Conservation (phyloP, 1,140 invertebrate species). For the Drosophila melanica region DNA sequence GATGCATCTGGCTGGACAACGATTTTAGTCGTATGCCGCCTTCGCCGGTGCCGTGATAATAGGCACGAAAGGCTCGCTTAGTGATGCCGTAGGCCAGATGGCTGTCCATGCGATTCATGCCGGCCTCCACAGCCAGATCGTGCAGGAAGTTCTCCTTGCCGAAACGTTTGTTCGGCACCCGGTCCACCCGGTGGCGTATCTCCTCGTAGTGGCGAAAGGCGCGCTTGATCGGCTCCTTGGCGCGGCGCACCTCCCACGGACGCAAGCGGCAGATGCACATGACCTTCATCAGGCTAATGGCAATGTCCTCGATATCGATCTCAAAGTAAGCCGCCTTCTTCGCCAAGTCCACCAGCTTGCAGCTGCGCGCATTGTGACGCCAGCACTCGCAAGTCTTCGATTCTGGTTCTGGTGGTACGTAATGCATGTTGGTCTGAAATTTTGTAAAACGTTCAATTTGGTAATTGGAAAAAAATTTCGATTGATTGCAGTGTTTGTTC, state of each 20-base stretch:
- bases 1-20: conserved; percentile 16
- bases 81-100: conserved; percentile 72
- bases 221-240: conserved; percentile 40
- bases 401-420: neutral
- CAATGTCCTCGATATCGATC: conserved; percentile 57
- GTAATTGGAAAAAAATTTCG: neutral
- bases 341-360: neutral
- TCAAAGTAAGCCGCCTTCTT: neutral
- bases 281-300: conserved; percentile 58
- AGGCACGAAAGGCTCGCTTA: conserved; percentile 71
- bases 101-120: conserved; percentile 66
- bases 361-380: neutral
- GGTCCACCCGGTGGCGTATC: conserved; percentile 52
- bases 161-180: conserved; percentile 66
- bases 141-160: conserved; percentile 72
- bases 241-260: conserved; percentile 52
- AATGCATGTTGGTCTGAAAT: neutral
- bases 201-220: conserved; percentile 69
- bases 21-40: conserved; percentile 19
- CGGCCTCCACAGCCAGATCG: conserved; percentile 55
- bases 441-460: conserved; percentile 5
- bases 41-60: conserved; percentile 57
- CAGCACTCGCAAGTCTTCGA: conserved; percentile 33
- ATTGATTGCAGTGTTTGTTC: neutral
- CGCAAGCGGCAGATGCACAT: conserved; percentile 69